Percentiles rank a stretch among this genome's conserved stretches.
phyloP scores from a whole-genome alignment of 2,888 invertebrate genomes.

The Dimorphilus gyrociliatus region DNA sequence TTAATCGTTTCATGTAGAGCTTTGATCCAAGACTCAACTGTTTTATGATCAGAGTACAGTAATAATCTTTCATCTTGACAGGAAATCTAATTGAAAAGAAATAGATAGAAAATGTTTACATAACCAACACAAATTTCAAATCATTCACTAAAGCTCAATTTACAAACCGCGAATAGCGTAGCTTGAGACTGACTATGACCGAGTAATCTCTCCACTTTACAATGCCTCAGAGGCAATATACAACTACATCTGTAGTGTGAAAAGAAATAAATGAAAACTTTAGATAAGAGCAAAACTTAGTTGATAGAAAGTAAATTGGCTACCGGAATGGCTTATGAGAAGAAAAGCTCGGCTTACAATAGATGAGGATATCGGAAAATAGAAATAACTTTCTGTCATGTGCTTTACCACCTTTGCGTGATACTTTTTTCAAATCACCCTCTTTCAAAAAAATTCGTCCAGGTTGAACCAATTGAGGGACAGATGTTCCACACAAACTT shows the following conservation, averaged over 20 bases:
- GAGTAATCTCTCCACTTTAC: slow-evolving; percentile 46
- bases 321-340: slow-evolving; percentile 41
- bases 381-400: slow-evolving; percentile 51
- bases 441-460: slow-evolving; percentile 54
- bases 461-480: slow-evolving; percentile 51
- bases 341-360: slow-evolving; percentile 49
- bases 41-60: slow-evolving; percentile 22
- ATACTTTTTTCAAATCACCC: slow-evolving; percentile 39
- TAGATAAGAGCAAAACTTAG: no score
- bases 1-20: slow-evolving; percentile 19
- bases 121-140: not conserved
- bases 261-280: no score
- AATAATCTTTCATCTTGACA: slow-evolving; percentile 31
- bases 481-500: slow-evolving; percentile 44
- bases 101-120: slow-evolving; percentile 1
- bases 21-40: slow-evolving; percentile 22
- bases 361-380: slow-evolving; percentile 55
- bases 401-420: slow-evolving; percentile 25
- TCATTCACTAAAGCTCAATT: slow-evolving; percentile 1
- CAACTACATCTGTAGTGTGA: slow-evolving; percentile 50
- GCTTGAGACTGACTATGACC: slow-evolving; percentile 9
- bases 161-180: slow-evolving; percentile 12
- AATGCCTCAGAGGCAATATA: slow-evolving; percentile 54
- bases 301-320: no score
- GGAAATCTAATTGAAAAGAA: slow-evolving; percentile 15